Conservation (phyloP, 2,888 invertebrate genomes). For the Caenorhabditis sp. region DNA sequence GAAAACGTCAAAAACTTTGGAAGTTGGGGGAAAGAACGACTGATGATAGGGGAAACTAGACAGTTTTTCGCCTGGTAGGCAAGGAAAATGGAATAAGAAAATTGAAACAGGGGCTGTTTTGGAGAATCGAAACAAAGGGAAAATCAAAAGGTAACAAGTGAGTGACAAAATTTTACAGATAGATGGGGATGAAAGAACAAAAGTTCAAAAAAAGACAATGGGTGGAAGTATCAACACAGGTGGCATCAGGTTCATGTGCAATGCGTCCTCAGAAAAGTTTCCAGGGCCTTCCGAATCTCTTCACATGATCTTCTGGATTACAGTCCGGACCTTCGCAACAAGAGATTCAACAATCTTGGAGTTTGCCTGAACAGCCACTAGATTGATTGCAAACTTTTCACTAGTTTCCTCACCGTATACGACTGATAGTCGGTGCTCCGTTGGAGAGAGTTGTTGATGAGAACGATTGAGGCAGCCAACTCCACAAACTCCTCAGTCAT, state of each 20-base stretch:
- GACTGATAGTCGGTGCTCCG: background rate
- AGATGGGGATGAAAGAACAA: no score
- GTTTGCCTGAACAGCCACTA: background rate
- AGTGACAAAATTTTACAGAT: no score
- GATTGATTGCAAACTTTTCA: background rate
- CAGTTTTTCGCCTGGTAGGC: constrained; percentile 47
- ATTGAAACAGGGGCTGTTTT: background rate
- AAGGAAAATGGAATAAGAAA: background rate
- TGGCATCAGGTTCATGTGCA: no score
- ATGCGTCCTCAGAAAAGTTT: no score
- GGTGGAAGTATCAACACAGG: no score
- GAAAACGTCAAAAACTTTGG: constrained; percentile 8
- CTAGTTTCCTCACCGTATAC: background rate
- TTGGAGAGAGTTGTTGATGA: constrained; percentile 18
- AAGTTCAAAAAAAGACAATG: no score
- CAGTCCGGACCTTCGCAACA: background rate
- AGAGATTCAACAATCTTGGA: background rate
- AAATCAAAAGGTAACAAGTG: no score
- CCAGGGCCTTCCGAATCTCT: no score
- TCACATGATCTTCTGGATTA: background rate
- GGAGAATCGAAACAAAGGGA: no score
- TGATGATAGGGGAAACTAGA: constrained; percentile 1
- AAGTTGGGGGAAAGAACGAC: constrained; percentile 11
- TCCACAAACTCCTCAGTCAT: constrained; percentile 1
- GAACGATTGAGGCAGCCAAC: constrained; percentile 1